Base-by-base conservation (phyloP, 2,113 vertebrate genomes). In the Varanus komodoensis region DNA sequence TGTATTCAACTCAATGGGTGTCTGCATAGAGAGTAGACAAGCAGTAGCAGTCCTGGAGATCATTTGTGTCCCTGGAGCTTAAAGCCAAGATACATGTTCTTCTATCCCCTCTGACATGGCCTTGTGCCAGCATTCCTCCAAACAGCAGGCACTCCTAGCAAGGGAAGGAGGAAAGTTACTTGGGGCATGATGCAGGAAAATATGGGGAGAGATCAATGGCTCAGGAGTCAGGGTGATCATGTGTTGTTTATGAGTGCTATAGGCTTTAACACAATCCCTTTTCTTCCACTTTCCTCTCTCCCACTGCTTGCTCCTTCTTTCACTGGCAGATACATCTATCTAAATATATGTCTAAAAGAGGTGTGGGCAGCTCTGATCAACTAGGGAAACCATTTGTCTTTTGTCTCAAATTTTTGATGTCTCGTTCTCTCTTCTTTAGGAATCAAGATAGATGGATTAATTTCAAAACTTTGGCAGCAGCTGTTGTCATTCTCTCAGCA, bases 381-480 rank as follows among this genome's bases (percentile, higher is more conserved):
- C 82, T 54, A 84, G 67, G 38, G 25, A 79, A 89, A 32, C 82
- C 74, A 78, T 84, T 84, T 78, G 32, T 84, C 82, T 84, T 84
- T 89, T 84, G 82, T 89, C 73, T 87, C 75, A 27, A 38, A 38
- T 69, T 88, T 81, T 81, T 89, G 88, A 89, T 68, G 73, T 29
- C 5, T 14, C 68, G 73, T 78, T 77, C 82, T 52, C 38, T 84
- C 67, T 34, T 27, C 44, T 84, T 89, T 84, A 52, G 44, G 84
- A 89, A 84, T 52, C 38, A 52, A 52, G 82, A 67, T 29, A 38
- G 88, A 68, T 78, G 82, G 38, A 89, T 68, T 52, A 82, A 78
- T 89, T 84, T 84, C 73, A 84, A 78, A 78, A 84, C 73, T 84
- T 67, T 32, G 64, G 44, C 82, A 78, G 68, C 82, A 68, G 73